Evolutionary conservation across 1,140 invertebrate genomes (phyloP).

Genomic region (Ceratina australensis): DNA sequence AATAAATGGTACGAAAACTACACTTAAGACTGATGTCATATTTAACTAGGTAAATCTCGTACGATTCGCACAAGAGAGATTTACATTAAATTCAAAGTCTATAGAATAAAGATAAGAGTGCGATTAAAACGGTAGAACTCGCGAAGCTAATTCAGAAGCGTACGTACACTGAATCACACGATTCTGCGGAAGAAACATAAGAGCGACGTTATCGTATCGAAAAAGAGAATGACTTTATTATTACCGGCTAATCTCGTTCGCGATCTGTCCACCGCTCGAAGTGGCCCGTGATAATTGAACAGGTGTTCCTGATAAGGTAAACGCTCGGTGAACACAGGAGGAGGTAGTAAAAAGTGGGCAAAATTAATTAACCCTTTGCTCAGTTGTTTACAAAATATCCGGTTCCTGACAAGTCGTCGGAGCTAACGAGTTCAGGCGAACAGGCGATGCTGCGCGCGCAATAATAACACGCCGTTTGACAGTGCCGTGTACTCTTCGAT

Average conservation of each 20-base stretch:
- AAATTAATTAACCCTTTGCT: constrained; percentile 69
- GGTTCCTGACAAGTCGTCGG: constrained; percentile 48
- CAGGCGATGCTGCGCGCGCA: constrained; percentile 64
- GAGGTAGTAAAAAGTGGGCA: constrained; percentile 54
- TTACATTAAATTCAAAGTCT: no score
- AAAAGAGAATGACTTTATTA: neutral
- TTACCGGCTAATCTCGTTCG: neutral
- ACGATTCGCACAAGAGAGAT: no score
- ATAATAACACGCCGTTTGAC: constrained; percentile 53
- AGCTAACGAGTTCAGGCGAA: constrained; percentile 41
- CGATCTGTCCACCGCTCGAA: neutral
- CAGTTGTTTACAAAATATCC: constrained; percentile 70
- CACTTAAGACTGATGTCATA: no score
- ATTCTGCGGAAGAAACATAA: no score
- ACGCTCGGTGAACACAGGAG: constrained; percentile 37
- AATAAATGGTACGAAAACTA: no score
- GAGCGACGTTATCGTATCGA: neutral
- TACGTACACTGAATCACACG: no score
- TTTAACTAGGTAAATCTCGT: no score
- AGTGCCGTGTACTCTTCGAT: constrained; percentile 32
- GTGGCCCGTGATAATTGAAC: neutral
- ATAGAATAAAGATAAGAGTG: no score
- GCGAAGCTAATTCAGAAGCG: no score
- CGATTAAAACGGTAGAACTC: no score
- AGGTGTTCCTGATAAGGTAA: constrained; percentile 1